Conservation (phyloP, 2,797 vertebrate genomes). For the Halcyon leucocephala region DNA sequence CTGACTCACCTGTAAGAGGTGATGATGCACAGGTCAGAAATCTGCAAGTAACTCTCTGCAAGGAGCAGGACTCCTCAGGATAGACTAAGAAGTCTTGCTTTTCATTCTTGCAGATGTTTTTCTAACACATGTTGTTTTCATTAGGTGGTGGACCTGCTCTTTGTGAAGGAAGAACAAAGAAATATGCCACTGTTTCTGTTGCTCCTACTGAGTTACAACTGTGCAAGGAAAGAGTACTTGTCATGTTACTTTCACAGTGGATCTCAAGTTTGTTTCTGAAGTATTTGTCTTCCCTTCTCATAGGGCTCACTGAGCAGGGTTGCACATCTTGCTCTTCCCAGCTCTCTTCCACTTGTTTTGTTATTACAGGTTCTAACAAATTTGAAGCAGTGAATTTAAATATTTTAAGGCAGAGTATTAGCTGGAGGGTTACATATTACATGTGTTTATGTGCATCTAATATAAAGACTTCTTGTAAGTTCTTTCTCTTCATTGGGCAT, state of each 20-base stretch:
- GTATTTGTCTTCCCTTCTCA: background rate
- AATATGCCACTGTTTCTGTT: background rate
- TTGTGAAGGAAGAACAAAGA: background rate
- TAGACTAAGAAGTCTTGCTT: background rate
- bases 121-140: background rate
- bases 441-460: background rate
- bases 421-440: background rate
- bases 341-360: background rate
- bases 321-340: background rate
- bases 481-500: background rate
- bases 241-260: background rate
- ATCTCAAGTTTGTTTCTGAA: background rate
- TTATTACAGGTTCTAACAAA: background rate
- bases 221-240: background rate
- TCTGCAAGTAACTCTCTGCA: background rate
- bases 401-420: background rate
- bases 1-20: rapidly evolving
- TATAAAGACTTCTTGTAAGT: background rate
- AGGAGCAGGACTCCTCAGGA: background rate
- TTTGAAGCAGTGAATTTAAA: background rate
- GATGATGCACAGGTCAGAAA: background rate
- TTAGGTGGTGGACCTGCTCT: background rate
- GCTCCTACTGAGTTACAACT: background rate
- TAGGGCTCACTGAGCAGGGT: background rate
- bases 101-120: background rate